Evolutionary conservation across 2,113 vertebrate genomes (phyloP), one percentile per base, ranked within the genome.

Genomic region (Mobula hypostoma): DNA sequence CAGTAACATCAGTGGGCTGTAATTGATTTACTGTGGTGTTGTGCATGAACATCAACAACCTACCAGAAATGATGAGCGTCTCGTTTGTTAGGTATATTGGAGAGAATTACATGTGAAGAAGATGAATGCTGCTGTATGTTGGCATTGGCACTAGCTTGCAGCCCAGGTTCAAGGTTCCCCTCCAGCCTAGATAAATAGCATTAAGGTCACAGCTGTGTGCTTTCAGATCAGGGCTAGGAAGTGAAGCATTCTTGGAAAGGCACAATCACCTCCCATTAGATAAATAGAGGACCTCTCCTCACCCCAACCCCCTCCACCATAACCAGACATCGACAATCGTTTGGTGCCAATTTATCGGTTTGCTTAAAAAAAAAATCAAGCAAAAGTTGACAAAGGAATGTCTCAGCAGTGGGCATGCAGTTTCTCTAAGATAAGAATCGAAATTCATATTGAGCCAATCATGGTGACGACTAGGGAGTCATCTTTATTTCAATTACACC

Each of bases 21-120:
- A 90, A 90, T 90, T 90, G 58, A 90, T 90, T 90, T 90, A 63
- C 32, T 90, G 85, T 66, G 12, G 61, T n/a, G 85, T 19, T 19
- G 85, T 90, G 56, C 63, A 66, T 68, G 29, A 90, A n/a, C 6
- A 19, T 63, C 58, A 63, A 48, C 80, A 83, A 29, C 7, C 24
- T 85, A 56, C 32, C 61, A 32, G n/a, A 21, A 32, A n/a, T 66
- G 11, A 36, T 66, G 29, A 66, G 58, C 66, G n/a, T 90, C n/a
- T 61, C 68, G 63, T 90, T 90, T 19, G 19, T 74, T 74, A 24
- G 21, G 72, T 24, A 90, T 66, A 36, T 61, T 9, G 12, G 7
- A 14, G n/a, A 66, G 12, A 15, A 63, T 32, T 66, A 12, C 19
- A 90, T 66, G 85, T 14, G n/a, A 14, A 66, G 8, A 0, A 7